phyloP scores from a whole-genome alignment of 2,797 vertebrate genomes.

The Brachyalestes nurse region DNA sequence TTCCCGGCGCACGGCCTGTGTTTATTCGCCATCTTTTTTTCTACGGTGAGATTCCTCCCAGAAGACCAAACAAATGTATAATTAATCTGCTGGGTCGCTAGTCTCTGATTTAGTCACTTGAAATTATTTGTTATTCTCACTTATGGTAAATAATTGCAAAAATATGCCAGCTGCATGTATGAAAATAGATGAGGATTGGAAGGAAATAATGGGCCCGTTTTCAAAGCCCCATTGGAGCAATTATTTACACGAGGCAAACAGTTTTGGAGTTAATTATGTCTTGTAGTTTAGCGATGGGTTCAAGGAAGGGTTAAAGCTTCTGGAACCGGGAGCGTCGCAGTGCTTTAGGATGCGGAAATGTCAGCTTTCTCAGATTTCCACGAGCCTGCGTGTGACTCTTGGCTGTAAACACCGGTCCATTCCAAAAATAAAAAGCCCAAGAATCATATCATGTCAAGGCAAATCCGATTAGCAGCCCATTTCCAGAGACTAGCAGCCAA shows the following conservation, averaged over 20 bases:
- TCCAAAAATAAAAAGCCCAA: conserved; percentile 15
- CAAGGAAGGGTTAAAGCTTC: conserved; percentile 40
- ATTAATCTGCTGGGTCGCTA: conserved; percentile 59
- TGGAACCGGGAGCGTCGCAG: conserved; percentile 20
- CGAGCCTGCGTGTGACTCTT: conserved; percentile 5
- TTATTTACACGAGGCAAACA: conserved; percentile 49
- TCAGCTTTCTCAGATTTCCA: conserved; percentile 19
- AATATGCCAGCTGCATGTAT: conserved; percentile 51
- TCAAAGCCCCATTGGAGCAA: conserved; percentile 44
- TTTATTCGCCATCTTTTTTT: conserved; percentile 50
- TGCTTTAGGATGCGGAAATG: conserved; percentile 35
- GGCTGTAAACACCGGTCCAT: conserved; percentile 28
- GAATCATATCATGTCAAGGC: conserved; percentile 21
- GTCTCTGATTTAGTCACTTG: conserved; percentile 50
- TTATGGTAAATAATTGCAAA: conserved; percentile 65
- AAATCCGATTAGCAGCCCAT: conserved; percentile 17
- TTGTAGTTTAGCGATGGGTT: conserved; percentile 38
- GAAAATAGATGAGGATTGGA: conserved; percentile 48
- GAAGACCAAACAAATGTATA: conserved; percentile 63
- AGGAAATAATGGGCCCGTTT: conserved; percentile 47
- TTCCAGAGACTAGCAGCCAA: conserved; percentile 26
- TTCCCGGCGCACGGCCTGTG: conserved; percentile 27
- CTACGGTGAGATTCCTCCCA: conserved; percentile 44
- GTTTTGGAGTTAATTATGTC: conserved; percentile 49
- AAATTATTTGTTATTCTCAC: conserved; percentile 69